Evolutionary conservation across 2,113 vertebrate genomes (phyloP), one percentile per base, ranked within the genome.

Genomic region (Pituophis catenifer): DNA sequence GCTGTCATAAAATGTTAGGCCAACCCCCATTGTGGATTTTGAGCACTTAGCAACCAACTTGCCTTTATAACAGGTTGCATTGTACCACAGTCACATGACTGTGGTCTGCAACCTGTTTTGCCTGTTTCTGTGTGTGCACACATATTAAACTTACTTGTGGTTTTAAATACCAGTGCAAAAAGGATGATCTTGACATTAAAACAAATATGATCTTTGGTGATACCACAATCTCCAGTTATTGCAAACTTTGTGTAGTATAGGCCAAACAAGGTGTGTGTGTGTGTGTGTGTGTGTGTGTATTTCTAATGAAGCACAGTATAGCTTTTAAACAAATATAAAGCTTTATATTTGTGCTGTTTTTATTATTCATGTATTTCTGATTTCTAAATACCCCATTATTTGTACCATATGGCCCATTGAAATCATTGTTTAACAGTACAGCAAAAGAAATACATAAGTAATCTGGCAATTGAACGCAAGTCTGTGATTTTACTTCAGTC

Each of bases 271-370:
- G 96, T 97, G 98, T 97, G 97, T 97, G 97, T 96, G 96, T 97
- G 97, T 97, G 97, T 97, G 97, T 96, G 97, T 97, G 96, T 97
- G 97, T 97, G 97, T 96, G 97, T 97, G 94, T 93, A 97, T 96
- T 96, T 97, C 95, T 94, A 97, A 97, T 96, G 96, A 98, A 97
- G 97, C 97, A 96, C 94, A 12, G 96, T 97, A 98, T 96, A 96
- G 95, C 94, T 96, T 96, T 97, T 96, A 98, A 97, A 95, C 94
- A n/a, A 70, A 70, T 70, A 70, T 15, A 70, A 70, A 70, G 95
- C 95, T 95, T 97, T 97, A 96, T 97, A 96, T 97, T 58, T 97
- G 95, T 97, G 95, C 96, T 96, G 95, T 97, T 97, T 97, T 97
- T 96, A 97, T 95, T 97, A 94, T 97, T 97, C 97, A 95, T 94